Evolutionary conservation across 2,113 vertebrate genomes (phyloP).

Genomic region (Colaptes auratus): DNA sequence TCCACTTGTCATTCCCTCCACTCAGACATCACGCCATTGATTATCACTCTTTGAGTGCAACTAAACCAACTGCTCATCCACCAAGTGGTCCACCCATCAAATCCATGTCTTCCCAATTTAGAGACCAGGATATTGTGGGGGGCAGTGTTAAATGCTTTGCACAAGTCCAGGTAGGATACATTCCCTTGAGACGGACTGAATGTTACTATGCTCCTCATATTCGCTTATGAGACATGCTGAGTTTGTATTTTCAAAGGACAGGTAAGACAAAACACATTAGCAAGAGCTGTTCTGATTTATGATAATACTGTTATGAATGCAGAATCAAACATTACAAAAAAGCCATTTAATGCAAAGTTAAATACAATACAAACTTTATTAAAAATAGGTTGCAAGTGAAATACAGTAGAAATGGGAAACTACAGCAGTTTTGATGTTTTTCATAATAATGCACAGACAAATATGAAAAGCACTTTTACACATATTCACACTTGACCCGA

Average conservation of each 20-base stretch:
- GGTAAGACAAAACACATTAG: not conserved
- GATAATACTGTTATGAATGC: not conserved
- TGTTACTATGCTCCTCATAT: not conserved
- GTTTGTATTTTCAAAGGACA: not conserved
- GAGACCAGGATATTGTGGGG: no score
- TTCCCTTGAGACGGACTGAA: no score
- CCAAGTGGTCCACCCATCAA: no score
- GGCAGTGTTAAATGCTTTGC: no score
- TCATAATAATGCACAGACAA: constrained; percentile 74
- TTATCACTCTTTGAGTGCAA: no score
- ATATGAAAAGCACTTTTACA: constrained; percentile 75
- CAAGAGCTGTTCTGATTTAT: not conserved
- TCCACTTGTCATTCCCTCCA: no score
- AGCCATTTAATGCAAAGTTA: constrained; percentile 76
- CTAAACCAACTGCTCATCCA: no score
- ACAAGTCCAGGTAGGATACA: no score
- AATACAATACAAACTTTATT: constrained; percentile 88
- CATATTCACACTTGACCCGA: constrained; percentile 72
- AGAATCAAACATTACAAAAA: not conserved
- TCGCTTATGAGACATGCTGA: not conserved
- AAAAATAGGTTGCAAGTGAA: constrained; percentile 85
- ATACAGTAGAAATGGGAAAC: constrained; percentile 85
- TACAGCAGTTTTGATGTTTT: constrained; percentile 81
- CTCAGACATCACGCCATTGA: no score
- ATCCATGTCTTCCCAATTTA: no score